Evolutionary conservation across 2,113 vertebrate species (phyloP).

Genomic region (Micronycteris hirsuta): DNA sequence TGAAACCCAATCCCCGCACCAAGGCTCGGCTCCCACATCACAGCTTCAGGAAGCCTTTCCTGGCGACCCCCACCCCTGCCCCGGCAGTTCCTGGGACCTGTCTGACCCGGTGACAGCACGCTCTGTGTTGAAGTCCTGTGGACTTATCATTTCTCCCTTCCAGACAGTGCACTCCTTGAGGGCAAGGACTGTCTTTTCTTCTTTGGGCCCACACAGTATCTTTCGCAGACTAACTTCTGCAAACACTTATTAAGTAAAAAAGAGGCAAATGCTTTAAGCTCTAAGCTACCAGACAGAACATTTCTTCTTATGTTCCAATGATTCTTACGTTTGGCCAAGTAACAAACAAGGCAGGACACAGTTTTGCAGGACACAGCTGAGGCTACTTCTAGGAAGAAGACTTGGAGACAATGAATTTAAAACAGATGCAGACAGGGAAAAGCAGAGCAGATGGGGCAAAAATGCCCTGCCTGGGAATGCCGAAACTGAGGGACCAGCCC

Average conservation of each 20-base stretch:
- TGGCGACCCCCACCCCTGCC: background rate
- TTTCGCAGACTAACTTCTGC: background rate
- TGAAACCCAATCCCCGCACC: background rate
- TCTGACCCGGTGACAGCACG: background rate
- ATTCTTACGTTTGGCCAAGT: background rate
- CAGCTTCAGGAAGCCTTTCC: background rate
- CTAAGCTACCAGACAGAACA: background rate
- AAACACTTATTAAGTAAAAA: background rate
- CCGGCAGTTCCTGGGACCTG: background rate
- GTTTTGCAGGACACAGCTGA: background rate
- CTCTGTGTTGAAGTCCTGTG: background rate
- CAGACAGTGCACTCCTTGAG: background rate
- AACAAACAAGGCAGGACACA: background rate
- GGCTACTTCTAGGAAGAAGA: background rate
- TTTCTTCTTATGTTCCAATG: too few species aligned
- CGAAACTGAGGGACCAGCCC: background rate
- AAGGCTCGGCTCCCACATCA: background rate
- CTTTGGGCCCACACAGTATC: background rate
- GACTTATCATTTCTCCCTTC: background rate
- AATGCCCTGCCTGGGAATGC: background rate
- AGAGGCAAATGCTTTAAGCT: background rate
- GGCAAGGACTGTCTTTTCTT: background rate
- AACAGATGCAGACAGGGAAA: background rate
- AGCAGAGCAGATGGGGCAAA: background rate
- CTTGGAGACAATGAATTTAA: background rate